A percentile compares a stretch with the other conserved stretches of the same genome.
Conservation (phyloP, 92 coral and sea anemone genomes). For the Virgularia gustaviana region DNA sequence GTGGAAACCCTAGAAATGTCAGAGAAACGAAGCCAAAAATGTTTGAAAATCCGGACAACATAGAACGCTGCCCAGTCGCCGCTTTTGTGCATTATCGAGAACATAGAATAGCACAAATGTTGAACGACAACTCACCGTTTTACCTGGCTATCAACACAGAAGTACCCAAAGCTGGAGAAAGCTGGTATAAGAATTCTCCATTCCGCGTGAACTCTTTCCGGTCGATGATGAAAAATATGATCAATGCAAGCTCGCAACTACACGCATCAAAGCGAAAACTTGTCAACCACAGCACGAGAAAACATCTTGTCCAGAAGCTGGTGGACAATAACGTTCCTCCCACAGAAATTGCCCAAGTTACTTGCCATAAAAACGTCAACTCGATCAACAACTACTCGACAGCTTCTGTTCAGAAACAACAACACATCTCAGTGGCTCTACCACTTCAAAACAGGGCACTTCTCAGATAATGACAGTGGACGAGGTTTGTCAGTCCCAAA, state of each 20-base stretch:
- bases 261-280: slow-evolving; percentile 46
- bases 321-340: slow-evolving; percentile 53
- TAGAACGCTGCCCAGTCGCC: slow-evolving; percentile 48
- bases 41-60: slow-evolving; percentile 31
- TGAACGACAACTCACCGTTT: slow-evolving; percentile 44
- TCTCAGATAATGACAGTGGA: background rate
- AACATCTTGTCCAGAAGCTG: too few relatives aligned
- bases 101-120: too few relatives aligned
- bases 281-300: slow-evolving; percentile 64
- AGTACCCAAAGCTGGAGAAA: slow-evolving; percentile 53
- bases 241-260: slow-evolving; percentile 15
- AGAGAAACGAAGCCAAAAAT: slow-evolving; percentile 39
- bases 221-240: slow-evolving; percentile 49
- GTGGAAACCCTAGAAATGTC: slow-evolving; percentile 42
- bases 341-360: slow-evolving; percentile 52
- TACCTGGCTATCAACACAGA: slow-evolving; percentile 54
- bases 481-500: background rate
- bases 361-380: slow-evolving; percentile 57
- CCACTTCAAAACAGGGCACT: slow-evolving; percentile 6
- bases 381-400: slow-evolving; percentile 60
- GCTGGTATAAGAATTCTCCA: slow-evolving; percentile 46
- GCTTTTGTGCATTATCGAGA: too few relatives aligned
- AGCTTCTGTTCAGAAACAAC: slow-evolving; percentile 44
- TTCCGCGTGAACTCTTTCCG: slow-evolving; percentile 55
- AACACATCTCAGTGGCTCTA: slow-evolving; percentile 54